phyloP scores from a whole-genome alignment of 2,113 vertebrate species.

The Zosterops pallidus region DNA sequence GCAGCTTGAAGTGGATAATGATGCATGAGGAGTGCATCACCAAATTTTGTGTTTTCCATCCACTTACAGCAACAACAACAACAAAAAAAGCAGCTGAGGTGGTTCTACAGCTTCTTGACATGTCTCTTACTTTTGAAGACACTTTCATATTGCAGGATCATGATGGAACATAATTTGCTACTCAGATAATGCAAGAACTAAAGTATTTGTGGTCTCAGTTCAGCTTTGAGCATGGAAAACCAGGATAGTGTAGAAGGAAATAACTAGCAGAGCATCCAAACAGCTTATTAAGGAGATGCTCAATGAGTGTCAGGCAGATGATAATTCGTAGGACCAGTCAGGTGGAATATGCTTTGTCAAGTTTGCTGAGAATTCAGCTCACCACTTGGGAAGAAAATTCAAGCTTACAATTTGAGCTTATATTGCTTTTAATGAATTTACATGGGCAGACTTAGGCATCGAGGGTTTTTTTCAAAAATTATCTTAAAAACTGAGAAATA shows the following conservation, averaged over 20 bases:
- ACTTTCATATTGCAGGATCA: neutral
- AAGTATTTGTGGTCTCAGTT: neutral
- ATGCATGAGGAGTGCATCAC: neutral
- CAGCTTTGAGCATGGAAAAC: neutral
- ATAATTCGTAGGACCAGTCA: accelerated
- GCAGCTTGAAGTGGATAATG: neutral
- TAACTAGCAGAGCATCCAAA: neutral
- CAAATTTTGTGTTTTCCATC: neutral
- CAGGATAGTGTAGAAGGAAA: neutral
- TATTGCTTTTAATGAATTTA: neutral
- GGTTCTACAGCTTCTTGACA: neutral
- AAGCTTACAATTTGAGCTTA: neutral
- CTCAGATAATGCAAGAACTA: neutral
- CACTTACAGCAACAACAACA: neutral
- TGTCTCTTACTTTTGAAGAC: neutral
- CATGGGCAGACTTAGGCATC: neutral
- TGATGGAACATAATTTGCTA: neutral
- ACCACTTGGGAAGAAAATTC: neutral
- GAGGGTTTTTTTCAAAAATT: neutral
- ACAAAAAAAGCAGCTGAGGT: neutral
- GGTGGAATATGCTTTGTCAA: neutral
- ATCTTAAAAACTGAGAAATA: neutral
- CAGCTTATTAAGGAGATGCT: neutral
- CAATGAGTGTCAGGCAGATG: neutral
- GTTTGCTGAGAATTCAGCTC: neutral